These are phyloP conservation scores for Tillus elongatus DNA, from an alignment of 2,888 invertebrate genomes.

Conservation along the genomic window DNA sequence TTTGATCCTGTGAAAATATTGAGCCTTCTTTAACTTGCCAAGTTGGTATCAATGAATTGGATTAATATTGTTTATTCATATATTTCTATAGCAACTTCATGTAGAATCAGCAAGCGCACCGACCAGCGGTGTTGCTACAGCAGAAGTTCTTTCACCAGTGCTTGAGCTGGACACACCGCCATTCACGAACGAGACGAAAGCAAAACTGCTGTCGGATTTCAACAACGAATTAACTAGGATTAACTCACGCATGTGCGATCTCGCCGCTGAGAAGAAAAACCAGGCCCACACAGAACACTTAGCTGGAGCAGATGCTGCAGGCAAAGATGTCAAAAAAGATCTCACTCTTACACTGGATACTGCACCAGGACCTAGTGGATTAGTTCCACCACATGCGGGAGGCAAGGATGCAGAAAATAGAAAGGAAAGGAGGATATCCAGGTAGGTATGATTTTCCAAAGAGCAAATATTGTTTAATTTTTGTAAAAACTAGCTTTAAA, in stretches of 20 bases:
- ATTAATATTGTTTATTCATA: too few species aligned
- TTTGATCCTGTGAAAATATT: too few species aligned
- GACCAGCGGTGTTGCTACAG: constrained; percentile 32
- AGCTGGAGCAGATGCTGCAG: constrained; percentile 7
- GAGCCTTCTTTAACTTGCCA: too few species aligned
- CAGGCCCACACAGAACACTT: constrained; percentile 13
- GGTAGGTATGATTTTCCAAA: too few species aligned
- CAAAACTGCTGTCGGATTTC: constrained; percentile 47
- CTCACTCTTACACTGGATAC: background rate
- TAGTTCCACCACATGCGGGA: background rate
- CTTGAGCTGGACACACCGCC: constrained; percentile 26
- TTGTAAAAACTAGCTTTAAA: too few species aligned
- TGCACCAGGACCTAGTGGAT: background rate
- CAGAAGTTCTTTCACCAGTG: constrained; percentile 37
- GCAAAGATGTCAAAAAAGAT: background rate
- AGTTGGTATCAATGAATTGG: too few species aligned
- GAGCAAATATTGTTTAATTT: too few species aligned
- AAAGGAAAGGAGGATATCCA: constrained; percentile 3
- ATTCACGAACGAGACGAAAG: constrained; percentile 20
- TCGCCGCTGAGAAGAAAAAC: constrained; percentile 19
- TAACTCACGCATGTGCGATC: constrained; percentile 43
- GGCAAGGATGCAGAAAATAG: too few species aligned
- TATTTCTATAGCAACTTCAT: constrained; percentile 18
- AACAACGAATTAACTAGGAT: constrained; percentile 55
- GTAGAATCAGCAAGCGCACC: constrained; percentile 27